These are phyloP conservation scores for Pinna nobilis DNA, from an alignment of 1,140 invertebrate species.

Conservation along the genomic window DNA sequence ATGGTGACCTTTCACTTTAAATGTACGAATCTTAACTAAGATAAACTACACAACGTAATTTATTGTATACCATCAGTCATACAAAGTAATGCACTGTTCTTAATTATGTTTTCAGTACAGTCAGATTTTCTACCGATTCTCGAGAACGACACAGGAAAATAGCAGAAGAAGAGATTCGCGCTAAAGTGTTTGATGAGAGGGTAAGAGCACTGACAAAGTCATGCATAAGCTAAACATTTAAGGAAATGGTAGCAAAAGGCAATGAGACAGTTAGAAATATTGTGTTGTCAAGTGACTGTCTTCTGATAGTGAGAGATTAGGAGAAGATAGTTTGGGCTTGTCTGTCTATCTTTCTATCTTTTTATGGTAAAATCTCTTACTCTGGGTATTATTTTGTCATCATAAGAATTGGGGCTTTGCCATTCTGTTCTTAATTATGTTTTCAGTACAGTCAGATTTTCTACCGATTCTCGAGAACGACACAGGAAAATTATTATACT, in stretches of 20 bases:
- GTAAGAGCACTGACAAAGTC: constrained; percentile 26
- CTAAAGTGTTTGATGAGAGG: constrained; percentile 52
- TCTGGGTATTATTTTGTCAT: no score
- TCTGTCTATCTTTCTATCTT: no score
- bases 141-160: constrained; percentile 53
- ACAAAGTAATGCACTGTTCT: neutral
- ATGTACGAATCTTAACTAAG: neutral
- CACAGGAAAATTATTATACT: neutral
- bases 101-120: neutral
- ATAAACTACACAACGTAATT: neutral
- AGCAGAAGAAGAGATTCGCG: constrained; percentile 52
- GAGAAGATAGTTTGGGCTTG: no score
- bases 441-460: neutral
- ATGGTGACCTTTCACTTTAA: neutral
- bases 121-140: constrained; percentile 1
- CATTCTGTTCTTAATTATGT: no score
- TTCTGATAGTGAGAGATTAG: no score
- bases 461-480: neutral
- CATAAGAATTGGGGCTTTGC: no score
- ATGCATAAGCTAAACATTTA: neutral
- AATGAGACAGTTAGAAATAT: no score
- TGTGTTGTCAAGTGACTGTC: no score
- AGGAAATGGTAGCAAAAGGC: no score
- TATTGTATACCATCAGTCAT: neutral
- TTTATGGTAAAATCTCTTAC: no score